Evolutionary conservation across 1,140 invertebrate species (phyloP).

Genomic region (Drosophila arawakana): DNA sequence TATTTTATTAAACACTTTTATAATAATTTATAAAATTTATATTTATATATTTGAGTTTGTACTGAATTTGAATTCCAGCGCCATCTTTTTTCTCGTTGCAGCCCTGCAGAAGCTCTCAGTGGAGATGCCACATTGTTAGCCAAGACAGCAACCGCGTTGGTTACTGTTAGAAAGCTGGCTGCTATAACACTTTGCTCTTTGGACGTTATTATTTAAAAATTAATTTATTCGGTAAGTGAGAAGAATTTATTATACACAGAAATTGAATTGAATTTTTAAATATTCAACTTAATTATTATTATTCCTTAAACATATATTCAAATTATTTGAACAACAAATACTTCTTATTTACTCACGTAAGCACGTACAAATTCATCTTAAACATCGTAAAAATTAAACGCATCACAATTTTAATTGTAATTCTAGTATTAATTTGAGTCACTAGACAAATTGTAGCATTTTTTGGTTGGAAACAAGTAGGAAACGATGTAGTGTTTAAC

Average conservation of each 20-base stretch:
- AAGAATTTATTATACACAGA: no score
- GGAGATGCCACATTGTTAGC: conserved; percentile 5
- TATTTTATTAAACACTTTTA: background rate
- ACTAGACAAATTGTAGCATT: no score
- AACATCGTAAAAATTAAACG: no score
- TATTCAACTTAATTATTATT: background rate
- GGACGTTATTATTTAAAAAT: background rate
- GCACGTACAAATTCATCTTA: no score
- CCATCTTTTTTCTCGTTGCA: background rate
- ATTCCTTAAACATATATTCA: no score
- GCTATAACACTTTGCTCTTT: background rate
- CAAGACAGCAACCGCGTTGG: background rate
- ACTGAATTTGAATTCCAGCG: background rate
- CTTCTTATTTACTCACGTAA: no score
- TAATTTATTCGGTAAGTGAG: background rate
- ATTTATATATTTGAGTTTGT: background rate
- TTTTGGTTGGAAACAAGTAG: no score
- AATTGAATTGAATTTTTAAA: no score
- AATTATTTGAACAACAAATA: no score
- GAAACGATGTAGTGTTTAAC: no score
- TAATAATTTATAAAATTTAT: background rate
- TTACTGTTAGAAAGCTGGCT: background rate
- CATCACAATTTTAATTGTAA: no score
- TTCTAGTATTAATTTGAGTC: no score
- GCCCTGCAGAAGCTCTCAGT: background rate